Percentiles rank a stretch among this genome's conserved stretches.
Evolutionary conservation across 2,888 invertebrate genomes (phyloP).

Genomic region (Steinernema carpocapsae): DNA sequence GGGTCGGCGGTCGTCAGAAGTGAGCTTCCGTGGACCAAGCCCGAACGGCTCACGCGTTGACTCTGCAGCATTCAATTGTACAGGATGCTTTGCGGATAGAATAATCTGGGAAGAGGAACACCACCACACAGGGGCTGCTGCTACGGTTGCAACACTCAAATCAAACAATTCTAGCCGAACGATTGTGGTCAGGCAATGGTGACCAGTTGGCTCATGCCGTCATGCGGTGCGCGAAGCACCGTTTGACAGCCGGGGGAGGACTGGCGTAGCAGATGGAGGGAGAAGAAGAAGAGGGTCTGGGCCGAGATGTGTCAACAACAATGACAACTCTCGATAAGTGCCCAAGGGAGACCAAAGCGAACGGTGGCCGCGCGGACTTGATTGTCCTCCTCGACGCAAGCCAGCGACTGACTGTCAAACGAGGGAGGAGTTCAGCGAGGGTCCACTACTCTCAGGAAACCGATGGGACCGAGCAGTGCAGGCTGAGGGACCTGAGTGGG

Average conservation of each 20-base stretch:
- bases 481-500: not conserved
- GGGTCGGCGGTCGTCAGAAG: slow-evolving; percentile 28
- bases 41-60: slow-evolving; percentile 40
- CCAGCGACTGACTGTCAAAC: not conserved
- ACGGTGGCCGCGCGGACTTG: not conserved
- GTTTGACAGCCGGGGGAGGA: slow-evolving; percentile 19
- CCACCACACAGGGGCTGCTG: not conserved
- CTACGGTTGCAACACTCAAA: slow-evolving; percentile 4
- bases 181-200: not conserved
- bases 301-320: slow-evolving; percentile 30
- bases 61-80: slow-evolving; percentile 33
- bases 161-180: slow-evolving; percentile 14
- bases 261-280: too few relatives aligned
- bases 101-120: not conserved
- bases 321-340: slow-evolving; percentile 30
- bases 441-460: too few relatives aligned
- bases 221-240: slow-evolving; percentile 32
- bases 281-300: not conserved
- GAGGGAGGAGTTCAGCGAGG: too few relatives aligned
- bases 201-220: slow-evolving; percentile 30
- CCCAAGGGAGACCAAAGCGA: not conserved
- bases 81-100: not conserved
- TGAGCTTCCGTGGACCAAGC: slow-evolving; percentile 41
- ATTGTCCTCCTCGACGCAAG: too few relatives aligned
- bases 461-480: not conserved